phyloP scores from a whole-genome alignment of 1,140 invertebrate species.

The Pseudomyrmex gracilis region DNA sequence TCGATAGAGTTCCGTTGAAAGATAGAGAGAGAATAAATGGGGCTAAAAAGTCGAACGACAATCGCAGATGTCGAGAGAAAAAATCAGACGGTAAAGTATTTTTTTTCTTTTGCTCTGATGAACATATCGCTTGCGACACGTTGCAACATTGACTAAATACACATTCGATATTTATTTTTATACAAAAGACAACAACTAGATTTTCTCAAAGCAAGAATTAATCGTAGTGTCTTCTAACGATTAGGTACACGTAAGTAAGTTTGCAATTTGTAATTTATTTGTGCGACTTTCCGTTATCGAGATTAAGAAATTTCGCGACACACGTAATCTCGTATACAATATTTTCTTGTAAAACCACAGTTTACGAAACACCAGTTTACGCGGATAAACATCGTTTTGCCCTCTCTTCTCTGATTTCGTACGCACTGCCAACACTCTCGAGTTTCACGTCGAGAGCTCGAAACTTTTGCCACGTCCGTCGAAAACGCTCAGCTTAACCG shows the following conservation, averaged over 20 bases:
- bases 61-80: neutral
- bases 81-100: neutral
- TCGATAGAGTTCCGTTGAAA: conserved; percentile 2
- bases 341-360: conserved; percentile 3
- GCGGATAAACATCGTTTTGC: conserved; percentile 27
- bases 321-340: neutral
- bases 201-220: no score
- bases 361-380: conserved; percentile 30
- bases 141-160: neutral
- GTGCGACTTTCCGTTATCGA: neutral
- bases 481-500: conserved; percentile 42
- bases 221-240: neutral
- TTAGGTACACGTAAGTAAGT: neutral
- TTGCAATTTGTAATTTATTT: neutral
- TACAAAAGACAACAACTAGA: no score
- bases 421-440: conserved; percentile 21
- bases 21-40: conserved; percentile 44
- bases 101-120: no score
- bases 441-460: conserved; percentile 16
- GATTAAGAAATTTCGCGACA: conserved; percentile 10
- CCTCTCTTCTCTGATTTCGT: conserved; percentile 14
- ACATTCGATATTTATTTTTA: no score
- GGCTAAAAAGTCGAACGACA: conserved; percentile 20
- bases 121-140: neutral
- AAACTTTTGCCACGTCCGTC: conserved; percentile 43